Evolutionary conservation across 2,888 invertebrate species (phyloP).

Genomic region (Patella caerulea): DNA sequence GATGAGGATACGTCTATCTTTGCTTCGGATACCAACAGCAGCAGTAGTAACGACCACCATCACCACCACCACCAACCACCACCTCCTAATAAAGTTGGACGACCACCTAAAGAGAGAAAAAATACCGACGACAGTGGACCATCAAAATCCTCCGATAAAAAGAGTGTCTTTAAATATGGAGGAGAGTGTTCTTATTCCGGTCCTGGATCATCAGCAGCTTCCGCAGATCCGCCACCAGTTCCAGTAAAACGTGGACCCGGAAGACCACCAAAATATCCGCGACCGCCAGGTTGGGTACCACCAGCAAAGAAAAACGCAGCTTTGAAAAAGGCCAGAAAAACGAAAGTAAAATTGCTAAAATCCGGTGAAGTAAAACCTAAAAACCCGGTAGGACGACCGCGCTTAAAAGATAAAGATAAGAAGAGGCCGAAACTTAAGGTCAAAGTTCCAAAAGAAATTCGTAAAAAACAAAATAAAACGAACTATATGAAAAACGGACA

Average conservation of each 20-base stretch:
- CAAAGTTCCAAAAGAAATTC: conserved; percentile 20
- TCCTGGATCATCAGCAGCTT: neutral
- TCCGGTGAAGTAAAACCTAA: neutral
- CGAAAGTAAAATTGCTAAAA: neutral
- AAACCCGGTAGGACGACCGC: neutral
- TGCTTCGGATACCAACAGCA: conserved; percentile 11
- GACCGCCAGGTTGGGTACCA: conserved; percentile 36
- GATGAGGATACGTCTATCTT: conserved; percentile 27
- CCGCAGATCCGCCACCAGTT: conserved; percentile 17
- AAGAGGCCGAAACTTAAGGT: conserved; percentile 20
- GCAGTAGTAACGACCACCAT: neutral
- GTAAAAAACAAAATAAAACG: conserved; percentile 23
- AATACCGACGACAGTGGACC: neutral
- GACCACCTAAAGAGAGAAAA: neutral
- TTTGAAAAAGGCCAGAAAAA: conserved; percentile 4
- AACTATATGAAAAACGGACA: conserved; percentile 18
- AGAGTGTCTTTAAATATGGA: neutral
- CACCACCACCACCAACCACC: neutral
- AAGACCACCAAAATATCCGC: conserved; percentile 43
- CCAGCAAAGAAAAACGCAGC: conserved; percentile 13
- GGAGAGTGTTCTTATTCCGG: neutral
- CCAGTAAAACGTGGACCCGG: conserved; percentile 44
- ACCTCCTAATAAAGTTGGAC: neutral
- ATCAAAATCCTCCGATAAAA: neutral
- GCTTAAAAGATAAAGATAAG: neutral